Base-by-base conservation (phyloP, 2,113 vertebrate genomes). In the Petromus typicus region DNA sequence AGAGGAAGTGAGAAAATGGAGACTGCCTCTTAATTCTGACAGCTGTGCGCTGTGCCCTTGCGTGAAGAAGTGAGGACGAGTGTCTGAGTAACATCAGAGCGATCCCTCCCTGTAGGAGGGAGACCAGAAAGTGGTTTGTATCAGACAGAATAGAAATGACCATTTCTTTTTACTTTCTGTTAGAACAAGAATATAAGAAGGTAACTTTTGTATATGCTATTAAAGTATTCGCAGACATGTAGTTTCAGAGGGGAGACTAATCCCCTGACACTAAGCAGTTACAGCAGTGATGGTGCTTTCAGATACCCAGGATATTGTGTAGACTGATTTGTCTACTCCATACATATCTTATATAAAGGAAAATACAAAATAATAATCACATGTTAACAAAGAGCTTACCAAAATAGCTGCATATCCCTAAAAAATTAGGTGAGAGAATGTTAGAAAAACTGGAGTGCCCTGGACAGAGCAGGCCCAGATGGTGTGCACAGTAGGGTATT, bases 381-480 rank as follows among this genome's bases (percentile, higher is more conserved):
- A 89, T 20, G n/a, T 78, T 86, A 81, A 88, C 56, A 25, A 75
- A 73, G 4, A 92, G 3, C 34, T 76, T 95, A 79, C 48, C 30
- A 95, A 97, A 97, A 96, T 93, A 94, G 59, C 9, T 86, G 9
- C 54, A 34, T 80, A 76, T 56, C 79, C 94, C 79, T 6, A 69
- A 73, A 89, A n/a, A 84, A 76, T 40, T 11, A 54, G 54, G 64
- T 79, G 66, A 93, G 45, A 64, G 54, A 82, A 43, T 93, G 90
- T 93, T 95, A 95, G 82, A 78, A 95, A 95, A 96, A 86, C 54
- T 79, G 5, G 84, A 90, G 43, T n/a, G 56, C 32, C 12, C 20
- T 66, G 43, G 43, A 76, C 93, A 54, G 95, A 96, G 96, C 89
- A 91, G 79, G 95, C 43, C 93, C 97, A 98, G 96, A 95, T 97